Evolutionary conservation across 92 coral and sea anemone genomes (phyloP), one percentile per base, ranked within the genome.

Genomic region (Micromussa lordhowensis): DNA sequence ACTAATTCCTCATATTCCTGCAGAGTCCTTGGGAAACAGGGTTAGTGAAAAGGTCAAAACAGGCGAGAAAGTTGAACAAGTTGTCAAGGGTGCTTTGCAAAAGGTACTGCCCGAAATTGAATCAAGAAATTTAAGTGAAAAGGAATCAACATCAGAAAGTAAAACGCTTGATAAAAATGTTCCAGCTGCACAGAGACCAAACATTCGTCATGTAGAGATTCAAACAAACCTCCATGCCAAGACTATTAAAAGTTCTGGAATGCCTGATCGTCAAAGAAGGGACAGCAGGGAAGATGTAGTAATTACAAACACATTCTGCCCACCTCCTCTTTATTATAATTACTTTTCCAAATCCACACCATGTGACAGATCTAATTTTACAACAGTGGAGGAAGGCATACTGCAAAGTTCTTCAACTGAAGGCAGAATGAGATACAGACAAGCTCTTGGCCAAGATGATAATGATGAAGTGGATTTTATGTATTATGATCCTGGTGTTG

Each of bases 261-360:
- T 69, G 64, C 48, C 22, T 80, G 75, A 63, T 83, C 79, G 9
- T 1, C 14, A 22, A 26, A 83, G 68, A 21, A 48, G 58, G 66
- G 19, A 72, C 66, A 91, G 82, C 51, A 90, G 86, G 36, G 88
- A 93, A 61, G 85, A 90, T 86, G 26, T 94, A n/a, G 73, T 93
- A n/a, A 90, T 98, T 63, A 83, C 98, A 55, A 98, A 95, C 87
- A 94, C 96, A 14, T 84, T 92, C 70, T 95, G 98, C 30, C 99
- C 99, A 34, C 99, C 99, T 14, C 99, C 99, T 11, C 89, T 98
- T 21, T 98, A 87, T 77, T 98, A 93, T 64, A 96, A 94, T 86
- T 82, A 87, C 75, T 84, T 69, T 71, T 94, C 95, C 10, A 79
- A 63, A 7, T 54, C 93, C 53, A 28, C 75, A 16, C 61, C 76